Base-by-base conservation (phyloP, 2,888 invertebrate species). In the Coleophora flavipennella region DNA sequence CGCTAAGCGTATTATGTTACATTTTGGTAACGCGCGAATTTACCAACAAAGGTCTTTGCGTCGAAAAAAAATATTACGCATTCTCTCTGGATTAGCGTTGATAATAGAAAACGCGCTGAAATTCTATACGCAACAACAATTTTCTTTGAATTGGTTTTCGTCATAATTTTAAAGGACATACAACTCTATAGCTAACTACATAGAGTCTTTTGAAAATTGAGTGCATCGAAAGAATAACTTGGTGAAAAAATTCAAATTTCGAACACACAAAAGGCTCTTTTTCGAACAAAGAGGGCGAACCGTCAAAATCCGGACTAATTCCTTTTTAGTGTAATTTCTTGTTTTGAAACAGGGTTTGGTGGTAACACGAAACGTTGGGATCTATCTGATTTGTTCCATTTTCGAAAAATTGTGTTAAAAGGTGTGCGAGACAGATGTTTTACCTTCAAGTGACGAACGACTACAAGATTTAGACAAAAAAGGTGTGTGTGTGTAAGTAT, bases 81-180 rank as follows among this genome's bases (percentile, higher is more conserved):
- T 64, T 61, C 51, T 55, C 55, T 48, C 31, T 49, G 59, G 64
- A 66, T 64, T 66, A 64, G 51, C 51, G 47, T 38, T 47, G 45
- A 62, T 60, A 62, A 63, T 49, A 47, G 57, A 54, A 33, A 31
- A 13, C 32, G 6, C 6, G 20, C 20, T 20, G 33, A 34, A 34
- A 34, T 38, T 38, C 33, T 38, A 34, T 29, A 32, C 33, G 11
- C n/a, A 13, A 1, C 6, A 7, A 33, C 38, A 10, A 38, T 27
- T 8, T 38, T 38, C 11, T 35, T 12, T 20, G 1, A 8, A n/a
- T 14, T 13, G 8, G 6, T 12, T 11, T 8, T 8, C 2, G 8
- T 11, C 8, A 11, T 8, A 12, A 12, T 12, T 3, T 12, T 4
- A 32, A 11, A 3, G 32, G 10, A 32, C 6, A 12, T 2, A 11